Conservation (phyloP, 2,888 invertebrate species). For the Macroteleia sp. region DNA sequence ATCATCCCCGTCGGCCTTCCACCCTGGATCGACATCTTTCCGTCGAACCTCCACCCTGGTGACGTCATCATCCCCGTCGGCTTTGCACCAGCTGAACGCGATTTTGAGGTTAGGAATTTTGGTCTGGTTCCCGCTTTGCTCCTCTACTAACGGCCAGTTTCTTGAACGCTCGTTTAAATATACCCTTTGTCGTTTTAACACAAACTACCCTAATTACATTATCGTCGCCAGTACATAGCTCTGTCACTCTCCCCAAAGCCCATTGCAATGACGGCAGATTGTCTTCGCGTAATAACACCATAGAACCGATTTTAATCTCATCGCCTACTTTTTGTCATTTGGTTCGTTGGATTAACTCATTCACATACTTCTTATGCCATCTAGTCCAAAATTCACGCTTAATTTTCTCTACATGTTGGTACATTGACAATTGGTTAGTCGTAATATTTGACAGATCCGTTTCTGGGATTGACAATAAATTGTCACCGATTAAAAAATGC, state of each 20-base stretch:
- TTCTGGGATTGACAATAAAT: neutral
- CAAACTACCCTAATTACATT: neutral
- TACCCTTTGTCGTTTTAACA: neutral
- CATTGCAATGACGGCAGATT: constrained; percentile 18
- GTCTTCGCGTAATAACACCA: constrained; percentile 6
- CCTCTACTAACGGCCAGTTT: constrained; percentile 3
- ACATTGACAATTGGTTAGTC: constrained; percentile 47
- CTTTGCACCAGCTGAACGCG: too few species aligned
- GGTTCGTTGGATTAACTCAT: neutral
- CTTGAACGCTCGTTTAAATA: neutral
- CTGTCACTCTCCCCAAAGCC: constrained; percentile 10
- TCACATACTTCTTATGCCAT: constrained; percentile 43
- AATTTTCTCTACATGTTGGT: constrained; percentile 52
- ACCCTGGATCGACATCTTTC: too few species aligned
- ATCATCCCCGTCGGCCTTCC: too few species aligned
- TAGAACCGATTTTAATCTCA: neutral
- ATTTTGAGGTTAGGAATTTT: too few species aligned
- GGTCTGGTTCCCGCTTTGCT: too few species aligned
- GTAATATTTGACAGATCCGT: constrained; percentile 1
- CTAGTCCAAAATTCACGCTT: constrained; percentile 53
- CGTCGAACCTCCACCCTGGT: too few species aligned
- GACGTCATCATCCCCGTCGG: too few species aligned
- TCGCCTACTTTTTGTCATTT: neutral
- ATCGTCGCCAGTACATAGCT: neutral
- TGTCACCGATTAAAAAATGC: constrained; percentile 11